These are phyloP conservation scores for Hydrolagus affinis DNA, from an alignment of 2,113 vertebrate species.

Conservation along the genomic window DNA sequence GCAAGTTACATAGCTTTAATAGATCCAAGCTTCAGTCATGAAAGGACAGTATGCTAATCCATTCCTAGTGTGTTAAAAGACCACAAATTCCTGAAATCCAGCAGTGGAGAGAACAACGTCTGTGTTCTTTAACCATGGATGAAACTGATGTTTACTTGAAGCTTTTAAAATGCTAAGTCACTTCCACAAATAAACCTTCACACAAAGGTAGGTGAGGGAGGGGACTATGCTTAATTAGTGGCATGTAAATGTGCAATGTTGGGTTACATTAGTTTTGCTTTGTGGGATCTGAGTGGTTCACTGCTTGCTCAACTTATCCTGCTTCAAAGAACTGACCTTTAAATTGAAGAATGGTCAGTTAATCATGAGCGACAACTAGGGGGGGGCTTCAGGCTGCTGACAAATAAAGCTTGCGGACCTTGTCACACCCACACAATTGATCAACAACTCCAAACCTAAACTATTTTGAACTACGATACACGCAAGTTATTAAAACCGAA, in stretches of 20 bases:
- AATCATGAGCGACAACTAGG: too few relatives aligned
- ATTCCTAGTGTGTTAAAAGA: too few relatives aligned
- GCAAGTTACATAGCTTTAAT: too few relatives aligned
- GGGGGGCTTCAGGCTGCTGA: background rate
- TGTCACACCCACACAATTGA: background rate
- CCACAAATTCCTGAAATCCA: too few relatives aligned
- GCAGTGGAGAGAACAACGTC: too few relatives aligned
- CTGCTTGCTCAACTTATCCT: background rate
- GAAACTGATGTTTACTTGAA: too few relatives aligned
- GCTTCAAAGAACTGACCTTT: conserved; percentile 1
- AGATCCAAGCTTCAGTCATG: too few relatives aligned
- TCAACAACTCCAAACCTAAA: too few relatives aligned
- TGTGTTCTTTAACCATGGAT: too few relatives aligned
- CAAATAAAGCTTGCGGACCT: background rate
- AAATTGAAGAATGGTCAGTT: background rate
- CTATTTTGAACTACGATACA: too few relatives aligned
- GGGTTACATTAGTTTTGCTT: background rate
- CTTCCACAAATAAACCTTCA: background rate
- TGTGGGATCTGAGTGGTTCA: background rate
- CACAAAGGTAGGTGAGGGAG: background rate
- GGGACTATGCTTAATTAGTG: background rate
- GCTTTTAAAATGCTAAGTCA: background rate
- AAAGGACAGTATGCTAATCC: too few relatives aligned
- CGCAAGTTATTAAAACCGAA: too few relatives aligned
- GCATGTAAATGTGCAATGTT: background rate